These are phyloP conservation scores for Gymnoscelis rufifasciata DNA, from an alignment of 2,888 invertebrate genomes.

Conservation along the genomic window DNA sequence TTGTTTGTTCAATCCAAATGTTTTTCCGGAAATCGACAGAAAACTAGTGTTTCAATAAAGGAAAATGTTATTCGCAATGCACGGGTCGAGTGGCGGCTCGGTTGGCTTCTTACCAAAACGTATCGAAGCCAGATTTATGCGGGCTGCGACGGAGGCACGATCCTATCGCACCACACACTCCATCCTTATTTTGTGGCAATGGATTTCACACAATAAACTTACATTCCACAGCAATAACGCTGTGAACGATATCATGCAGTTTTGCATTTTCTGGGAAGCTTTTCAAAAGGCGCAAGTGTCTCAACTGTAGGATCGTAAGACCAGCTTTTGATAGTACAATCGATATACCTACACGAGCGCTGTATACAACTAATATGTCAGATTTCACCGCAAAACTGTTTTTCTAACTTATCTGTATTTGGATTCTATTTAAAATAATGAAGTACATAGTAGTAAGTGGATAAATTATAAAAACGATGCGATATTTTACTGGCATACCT, in stretches of 20 bases:
- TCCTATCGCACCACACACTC: conserved; percentile 55
- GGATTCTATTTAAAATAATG: too few relatives aligned
- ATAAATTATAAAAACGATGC: too few relatives aligned
- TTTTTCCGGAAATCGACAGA: conserved; percentile 12
- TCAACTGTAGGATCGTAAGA: too few relatives aligned
- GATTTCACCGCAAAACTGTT: too few relatives aligned
- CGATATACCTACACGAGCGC: too few relatives aligned
- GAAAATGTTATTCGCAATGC: conserved; percentile 44
- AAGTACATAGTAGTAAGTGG: too few relatives aligned
- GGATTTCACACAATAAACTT: conserved; percentile 46
- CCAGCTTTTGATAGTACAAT: too few relatives aligned
- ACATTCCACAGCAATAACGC: conserved; percentile 5
- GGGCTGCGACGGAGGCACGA: conserved; percentile 67
- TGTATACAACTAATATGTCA: too few relatives aligned
- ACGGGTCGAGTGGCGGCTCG: conserved; percentile 46
- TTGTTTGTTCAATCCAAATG: not conserved
- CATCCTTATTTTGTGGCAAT: conserved; percentile 54
- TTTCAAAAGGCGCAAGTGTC: too few relatives aligned
- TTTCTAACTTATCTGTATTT: too few relatives aligned
- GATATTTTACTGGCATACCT: too few relatives aligned
- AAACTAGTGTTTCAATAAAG: conserved; percentile 40
- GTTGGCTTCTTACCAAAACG: conserved; percentile 76
- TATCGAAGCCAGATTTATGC: conserved; percentile 77
- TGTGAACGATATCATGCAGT: conserved; percentile 1
- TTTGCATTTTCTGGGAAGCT: too few relatives aligned